Percentiles rank a stretch among this genome's conserved stretches.
phyloP scores from a whole-genome alignment of 2,888 invertebrate species.

The Sipha maydis region DNA sequence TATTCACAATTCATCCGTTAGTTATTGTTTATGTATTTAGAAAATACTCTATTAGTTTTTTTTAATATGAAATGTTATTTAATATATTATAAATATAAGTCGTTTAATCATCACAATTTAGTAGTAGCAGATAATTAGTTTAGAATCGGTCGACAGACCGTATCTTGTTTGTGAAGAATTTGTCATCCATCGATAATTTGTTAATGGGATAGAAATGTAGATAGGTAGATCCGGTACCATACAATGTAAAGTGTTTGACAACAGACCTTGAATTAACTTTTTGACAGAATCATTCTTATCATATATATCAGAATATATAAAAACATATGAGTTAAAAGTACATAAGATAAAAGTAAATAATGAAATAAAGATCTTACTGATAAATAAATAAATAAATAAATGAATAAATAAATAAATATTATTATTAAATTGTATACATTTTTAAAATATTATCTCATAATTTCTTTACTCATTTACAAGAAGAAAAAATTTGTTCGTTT shows the following conservation, averaged over 20 bases:
- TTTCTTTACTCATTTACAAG: neutral
- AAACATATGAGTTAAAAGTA: neutral
- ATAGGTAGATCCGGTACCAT: slow-evolving; percentile 27
- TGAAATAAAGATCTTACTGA: neutral
- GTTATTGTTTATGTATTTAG: neutral
- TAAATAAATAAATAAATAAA: too few species aligned
- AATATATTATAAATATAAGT: neutral
- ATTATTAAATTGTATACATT: too few species aligned
- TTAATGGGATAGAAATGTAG: slow-evolving; percentile 21
- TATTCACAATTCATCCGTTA: neutral
- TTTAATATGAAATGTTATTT: neutral
- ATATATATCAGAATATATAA: neutral
- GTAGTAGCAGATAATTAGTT: slow-evolving; percentile 5
- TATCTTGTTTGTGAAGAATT: slow-evolving; percentile 43
- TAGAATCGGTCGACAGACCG: slow-evolving; percentile 37
- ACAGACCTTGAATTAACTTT: slow-evolving; percentile 38
- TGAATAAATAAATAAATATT: too few species aligned
- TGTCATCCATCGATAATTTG: slow-evolving; percentile 57
- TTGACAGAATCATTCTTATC: neutral
- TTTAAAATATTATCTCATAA: neutral
- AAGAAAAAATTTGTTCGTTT: neutral
- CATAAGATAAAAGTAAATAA: neutral
- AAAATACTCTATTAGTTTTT: neutral
- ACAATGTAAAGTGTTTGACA: slow-evolving; percentile 29
- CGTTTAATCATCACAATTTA: neutral